Conservation (phyloP, 2,797 vertebrate species). For the Dallia pectoralis region DNA sequence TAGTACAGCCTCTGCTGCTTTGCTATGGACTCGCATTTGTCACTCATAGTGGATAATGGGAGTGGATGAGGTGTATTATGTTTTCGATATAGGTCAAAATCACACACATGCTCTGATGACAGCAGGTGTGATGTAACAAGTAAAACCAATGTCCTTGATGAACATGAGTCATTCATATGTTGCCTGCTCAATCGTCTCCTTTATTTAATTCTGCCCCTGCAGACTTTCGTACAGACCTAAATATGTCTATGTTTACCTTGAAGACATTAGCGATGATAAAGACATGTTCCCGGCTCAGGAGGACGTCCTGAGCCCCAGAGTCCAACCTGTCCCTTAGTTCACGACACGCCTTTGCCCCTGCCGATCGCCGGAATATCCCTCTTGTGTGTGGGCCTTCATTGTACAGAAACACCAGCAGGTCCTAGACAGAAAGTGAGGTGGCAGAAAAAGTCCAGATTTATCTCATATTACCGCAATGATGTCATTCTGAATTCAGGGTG, state of each 20-base stretch:
- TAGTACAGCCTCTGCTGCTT: slow-evolving; percentile 53
- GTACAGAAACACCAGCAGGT: slow-evolving; percentile 89
- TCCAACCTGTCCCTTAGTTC: slow-evolving; percentile 89
- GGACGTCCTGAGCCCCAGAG: slow-evolving; percentile 78
- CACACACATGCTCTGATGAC: background rate
- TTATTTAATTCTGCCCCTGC: background rate
- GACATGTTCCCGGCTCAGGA: slow-evolving; percentile 81
- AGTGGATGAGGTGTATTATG: slow-evolving; percentile 38
- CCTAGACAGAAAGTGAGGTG: slow-evolving; percentile 66
- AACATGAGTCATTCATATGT: background rate
- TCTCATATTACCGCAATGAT: background rate
- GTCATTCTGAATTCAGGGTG: background rate
- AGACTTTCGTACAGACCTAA: background rate
- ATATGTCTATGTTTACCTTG: slow-evolving; percentile 75
- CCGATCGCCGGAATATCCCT: slow-evolving; percentile 91
- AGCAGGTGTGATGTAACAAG: background rate
- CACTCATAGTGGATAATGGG: slow-evolving; percentile 20
- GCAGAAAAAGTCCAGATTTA: background rate
- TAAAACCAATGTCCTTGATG: background rate
- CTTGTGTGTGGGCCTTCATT: slow-evolving; percentile 88
- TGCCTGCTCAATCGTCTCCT: background rate
- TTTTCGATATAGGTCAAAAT: slow-evolving; percentile 32
- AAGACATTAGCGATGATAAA: slow-evolving; percentile 91
- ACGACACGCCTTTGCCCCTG: slow-evolving; percentile 86
- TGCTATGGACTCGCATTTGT: slow-evolving; percentile 6